Percentiles rank a stretch among this genome's conserved stretches.
These are phyloP conservation scores for Drosophila rellima DNA, from an alignment of 2,888 invertebrate species.

Conservation along the genomic window DNA sequence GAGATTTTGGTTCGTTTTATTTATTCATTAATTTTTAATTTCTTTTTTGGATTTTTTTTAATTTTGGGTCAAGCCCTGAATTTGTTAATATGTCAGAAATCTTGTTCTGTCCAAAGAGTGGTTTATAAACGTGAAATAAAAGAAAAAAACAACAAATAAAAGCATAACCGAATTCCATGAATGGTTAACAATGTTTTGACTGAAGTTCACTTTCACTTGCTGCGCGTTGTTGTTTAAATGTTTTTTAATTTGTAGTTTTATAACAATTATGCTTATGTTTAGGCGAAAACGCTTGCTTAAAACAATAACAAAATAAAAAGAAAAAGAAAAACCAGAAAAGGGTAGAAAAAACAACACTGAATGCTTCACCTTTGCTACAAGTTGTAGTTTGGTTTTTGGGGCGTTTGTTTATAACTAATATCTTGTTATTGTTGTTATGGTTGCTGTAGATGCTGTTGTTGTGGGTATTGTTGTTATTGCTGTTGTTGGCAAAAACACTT, in stretches of 20 bases:
- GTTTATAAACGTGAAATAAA: conserved; percentile 23
- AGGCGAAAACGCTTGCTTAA: conserved; percentile 34
- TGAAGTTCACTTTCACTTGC: conserved; percentile 61
- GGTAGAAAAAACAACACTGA: conserved; percentile 20
- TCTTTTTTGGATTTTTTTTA: not conserved
- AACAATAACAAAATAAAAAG: conserved; percentile 38
- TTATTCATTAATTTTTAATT: not conserved
- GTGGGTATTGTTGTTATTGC: conserved; percentile 16
- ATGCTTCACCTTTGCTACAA: conserved; percentile 51
- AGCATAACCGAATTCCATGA: conserved; percentile 38
- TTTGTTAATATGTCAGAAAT: conserved; percentile 16
- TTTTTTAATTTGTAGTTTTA: conserved; percentile 40
- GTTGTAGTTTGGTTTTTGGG: conserved; percentile 21
- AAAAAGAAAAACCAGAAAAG: conserved; percentile 1
- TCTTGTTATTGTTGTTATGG: conserved; percentile 9
- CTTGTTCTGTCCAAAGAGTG: conserved; percentile 35
- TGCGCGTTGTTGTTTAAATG: conserved; percentile 7
- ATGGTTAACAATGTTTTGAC: conserved; percentile 33
- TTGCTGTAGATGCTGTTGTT: conserved; percentile 13
- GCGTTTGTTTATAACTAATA: conserved; percentile 38
- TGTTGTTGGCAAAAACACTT: conserved; percentile 38
- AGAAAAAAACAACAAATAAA: conserved; percentile 5
- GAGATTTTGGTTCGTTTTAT: conserved; percentile 4
- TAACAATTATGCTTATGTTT: conserved; percentile 46
- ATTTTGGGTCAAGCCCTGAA: conserved; percentile 1